Conservation (phyloP, 35 echinoderm and acorn worm genomes). For the Strongylocentrotus purpuratus region DNA sequence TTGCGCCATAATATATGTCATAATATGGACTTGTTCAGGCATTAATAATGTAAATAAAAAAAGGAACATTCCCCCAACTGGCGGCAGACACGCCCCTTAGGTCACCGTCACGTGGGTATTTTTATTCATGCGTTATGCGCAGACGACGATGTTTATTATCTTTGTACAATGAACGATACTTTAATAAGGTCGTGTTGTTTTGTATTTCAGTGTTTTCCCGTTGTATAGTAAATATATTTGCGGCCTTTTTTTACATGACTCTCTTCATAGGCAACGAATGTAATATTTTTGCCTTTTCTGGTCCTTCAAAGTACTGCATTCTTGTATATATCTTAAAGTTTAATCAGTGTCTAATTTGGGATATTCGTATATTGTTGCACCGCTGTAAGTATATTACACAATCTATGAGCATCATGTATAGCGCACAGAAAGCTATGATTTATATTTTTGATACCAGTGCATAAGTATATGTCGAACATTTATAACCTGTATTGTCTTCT, state of each 20-base stretch:
- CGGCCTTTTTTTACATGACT: slow-evolving; percentile 22
- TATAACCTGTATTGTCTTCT: neutral
- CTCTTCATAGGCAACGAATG: slow-evolving; percentile 24
- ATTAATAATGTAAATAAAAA: no score
- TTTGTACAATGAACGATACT: no score
- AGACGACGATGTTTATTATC: no score
- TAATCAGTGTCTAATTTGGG: neutral
- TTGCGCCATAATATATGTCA: no score
- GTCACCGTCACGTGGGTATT: no score
- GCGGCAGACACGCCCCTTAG: no score
- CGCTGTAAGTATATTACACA: slow-evolving; percentile 6
- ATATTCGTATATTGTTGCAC: neutral
- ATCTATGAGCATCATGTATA: neutral
- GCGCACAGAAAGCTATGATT: slow-evolving; percentile 21
- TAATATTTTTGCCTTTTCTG: neutral
- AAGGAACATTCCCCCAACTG: no score
- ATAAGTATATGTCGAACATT: neutral
- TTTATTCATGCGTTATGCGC: no score
- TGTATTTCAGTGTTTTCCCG: neutral
- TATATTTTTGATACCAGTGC: slow-evolving; percentile 34
- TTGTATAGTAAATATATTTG: slow-evolving; percentile 7
- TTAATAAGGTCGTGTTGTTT: neutral
- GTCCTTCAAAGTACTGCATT: slow-evolving; percentile 29
- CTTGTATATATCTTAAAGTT: neutral
- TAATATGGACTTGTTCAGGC: no score